phyloP scores from a whole-genome alignment of 2,888 invertebrate genomes.

The Troides oblongomaculatus region DNA sequence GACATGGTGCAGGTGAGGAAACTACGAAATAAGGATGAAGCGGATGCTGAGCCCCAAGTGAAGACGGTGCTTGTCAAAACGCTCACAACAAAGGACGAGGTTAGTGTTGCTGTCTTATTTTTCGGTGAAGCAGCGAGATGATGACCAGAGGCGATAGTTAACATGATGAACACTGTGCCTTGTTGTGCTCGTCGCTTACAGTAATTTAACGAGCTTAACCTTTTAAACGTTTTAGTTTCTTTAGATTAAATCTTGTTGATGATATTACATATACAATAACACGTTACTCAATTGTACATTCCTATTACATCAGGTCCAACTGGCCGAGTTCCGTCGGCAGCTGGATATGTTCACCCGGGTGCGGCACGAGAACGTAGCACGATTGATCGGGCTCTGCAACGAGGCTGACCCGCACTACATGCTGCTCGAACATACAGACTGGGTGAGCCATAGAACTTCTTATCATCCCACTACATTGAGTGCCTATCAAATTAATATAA shows the following conservation, averaged over 20 bases:
- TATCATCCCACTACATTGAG: no score
- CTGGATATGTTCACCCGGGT: conserved; percentile 91
- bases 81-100: conserved; percentile 89
- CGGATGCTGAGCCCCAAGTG: conserved; percentile 49
- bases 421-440: conserved; percentile 94
- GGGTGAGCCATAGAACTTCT: conserved; percentile 80
- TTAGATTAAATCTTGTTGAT: no score
- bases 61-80: conserved; percentile 84
- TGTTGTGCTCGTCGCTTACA: no score
- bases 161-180: no score
- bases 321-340: conserved; percentile 93
- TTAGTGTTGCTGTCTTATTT: conserved; percentile 31
- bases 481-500: no score
- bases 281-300: no score
- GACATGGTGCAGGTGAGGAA: conserved; percentile 60
- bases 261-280: no score
- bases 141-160: no score
- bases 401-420: conserved; percentile 93
- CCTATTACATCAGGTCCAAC: conserved; percentile 56
- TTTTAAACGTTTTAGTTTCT: no score
- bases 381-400: conserved; percentile 89
- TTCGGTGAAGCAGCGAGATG: no score
- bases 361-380: conserved; percentile 90
- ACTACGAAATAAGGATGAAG: conserved; percentile 60
- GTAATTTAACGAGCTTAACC: no score